A percentile compares a stretch with the other conserved stretches of the same genome.
phyloP scores from a whole-genome alignment of 2,888 invertebrate genomes.

The Bellardia bayeri region DNA sequence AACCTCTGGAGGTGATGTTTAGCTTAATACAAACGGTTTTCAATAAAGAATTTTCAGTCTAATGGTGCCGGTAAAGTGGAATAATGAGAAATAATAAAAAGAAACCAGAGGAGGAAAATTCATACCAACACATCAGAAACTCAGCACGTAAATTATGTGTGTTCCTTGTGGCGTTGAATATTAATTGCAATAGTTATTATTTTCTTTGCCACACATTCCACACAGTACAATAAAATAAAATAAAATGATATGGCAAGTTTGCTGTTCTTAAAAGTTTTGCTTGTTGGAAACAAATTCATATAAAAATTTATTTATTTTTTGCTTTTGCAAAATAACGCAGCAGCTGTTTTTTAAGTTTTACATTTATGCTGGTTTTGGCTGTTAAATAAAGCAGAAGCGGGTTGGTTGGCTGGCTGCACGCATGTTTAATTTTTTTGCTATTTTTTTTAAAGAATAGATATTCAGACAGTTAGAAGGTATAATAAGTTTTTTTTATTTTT shows the following conservation, averaged over 20 bases:
- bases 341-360: slow-evolving; percentile 63
- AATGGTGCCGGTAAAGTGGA: slow-evolving; percentile 51
- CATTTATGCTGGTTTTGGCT: slow-evolving; percentile 63
- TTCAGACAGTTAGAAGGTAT: slow-evolving; percentile 60
- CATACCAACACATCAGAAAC: slow-evolving; percentile 77
- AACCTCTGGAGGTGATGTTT: slow-evolving; percentile 53
- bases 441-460: slow-evolving; percentile 29
- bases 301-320: slow-evolving; percentile 38
- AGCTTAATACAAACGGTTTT: slow-evolving; percentile 47
- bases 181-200: slow-evolving; percentile 82
- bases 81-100: slow-evolving; percentile 1
- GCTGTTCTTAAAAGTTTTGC: slow-evolving; percentile 3
- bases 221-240: not conserved
- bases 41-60: slow-evolving; percentile 38
- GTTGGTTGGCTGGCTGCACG: slow-evolving; percentile 51
- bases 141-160: slow-evolving; percentile 84
- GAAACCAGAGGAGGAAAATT: slow-evolving; percentile 21
- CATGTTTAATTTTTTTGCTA: slow-evolving; percentile 57
- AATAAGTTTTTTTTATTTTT: slow-evolving; percentile 4
- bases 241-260: slow-evolving; percentile 47
- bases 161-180: slow-evolving; percentile 84
- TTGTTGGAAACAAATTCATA: slow-evolving; percentile 14
- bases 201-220: slow-evolving; percentile 71
- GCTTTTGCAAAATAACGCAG: slow-evolving; percentile 44
- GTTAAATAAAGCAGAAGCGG: slow-evolving; percentile 34